phyloP scores from a whole-genome alignment of 53 echinoderm and acorn worm genomes.

The Patiria pectinifera region DNA sequence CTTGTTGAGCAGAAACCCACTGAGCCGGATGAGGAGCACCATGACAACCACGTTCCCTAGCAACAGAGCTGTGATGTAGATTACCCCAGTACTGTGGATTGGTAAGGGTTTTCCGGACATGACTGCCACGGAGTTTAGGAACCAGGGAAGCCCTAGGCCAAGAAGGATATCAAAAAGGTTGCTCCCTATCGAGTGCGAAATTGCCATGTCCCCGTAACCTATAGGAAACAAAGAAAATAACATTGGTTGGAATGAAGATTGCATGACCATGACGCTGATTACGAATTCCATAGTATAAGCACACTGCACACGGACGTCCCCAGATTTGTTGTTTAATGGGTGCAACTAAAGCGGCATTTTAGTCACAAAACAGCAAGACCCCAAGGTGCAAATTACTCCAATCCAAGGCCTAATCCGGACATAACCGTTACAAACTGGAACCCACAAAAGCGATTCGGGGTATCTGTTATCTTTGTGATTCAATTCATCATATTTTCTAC shows the following conservation, averaged over 20 bases:
- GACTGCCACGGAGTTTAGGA: constrained; percentile 76
- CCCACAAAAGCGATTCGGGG: no score
- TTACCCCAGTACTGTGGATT: constrained; percentile 77
- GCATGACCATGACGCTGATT: not conserved
- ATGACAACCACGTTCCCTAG: constrained; percentile 74
- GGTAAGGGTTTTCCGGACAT: constrained; percentile 52
- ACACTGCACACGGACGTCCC: not conserved
- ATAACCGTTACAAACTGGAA: no score
- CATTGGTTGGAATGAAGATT: not conserved
- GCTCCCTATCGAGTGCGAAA: constrained; percentile 96
- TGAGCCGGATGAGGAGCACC: constrained; percentile 50
- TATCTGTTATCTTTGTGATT: no score
- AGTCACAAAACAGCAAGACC: no score
- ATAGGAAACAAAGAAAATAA: not conserved
- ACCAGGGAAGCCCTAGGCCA: constrained; percentile 95
- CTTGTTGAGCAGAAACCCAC: constrained; percentile 73
- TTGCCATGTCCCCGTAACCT: constrained; percentile 96
- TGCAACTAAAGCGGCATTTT: no score
- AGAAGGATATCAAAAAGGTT: constrained; percentile 94
- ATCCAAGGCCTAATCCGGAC: no score
- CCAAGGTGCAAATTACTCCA: no score
- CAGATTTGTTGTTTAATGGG: not conserved
- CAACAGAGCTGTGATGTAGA: constrained; percentile 74
- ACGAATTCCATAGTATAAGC: not conserved
- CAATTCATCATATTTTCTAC: no score